Conservation (phyloP, 2,888 invertebrate genomes). For the Limnephilus auricula region DNA sequence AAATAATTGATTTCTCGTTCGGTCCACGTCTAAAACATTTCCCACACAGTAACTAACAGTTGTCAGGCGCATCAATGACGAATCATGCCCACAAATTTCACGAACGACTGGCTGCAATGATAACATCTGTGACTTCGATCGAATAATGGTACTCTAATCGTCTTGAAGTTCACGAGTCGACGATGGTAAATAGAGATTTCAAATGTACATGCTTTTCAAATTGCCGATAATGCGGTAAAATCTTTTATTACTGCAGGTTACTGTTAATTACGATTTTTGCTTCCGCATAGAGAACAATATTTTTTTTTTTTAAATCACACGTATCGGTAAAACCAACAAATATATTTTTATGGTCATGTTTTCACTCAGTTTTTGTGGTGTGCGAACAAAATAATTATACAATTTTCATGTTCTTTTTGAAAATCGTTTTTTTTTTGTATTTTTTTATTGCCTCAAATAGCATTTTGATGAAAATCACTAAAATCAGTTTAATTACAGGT, state of each 20-base stretch:
- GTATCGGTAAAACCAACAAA: too few relatives aligned
- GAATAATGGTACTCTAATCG: neutral
- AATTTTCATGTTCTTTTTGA: too few relatives aligned
- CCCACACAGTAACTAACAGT: constrained; percentile 11
- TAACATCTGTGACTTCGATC: constrained; percentile 14
- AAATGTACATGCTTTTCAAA: neutral
- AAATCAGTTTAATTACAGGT: too few relatives aligned
- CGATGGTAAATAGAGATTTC: neutral
- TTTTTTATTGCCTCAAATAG: too few relatives aligned
- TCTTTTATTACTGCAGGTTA: neutral
- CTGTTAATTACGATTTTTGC: neutral
- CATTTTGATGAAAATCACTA: too few relatives aligned
- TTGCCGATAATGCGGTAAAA: neutral
- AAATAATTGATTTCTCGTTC: neutral
- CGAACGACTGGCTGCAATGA: neutral
- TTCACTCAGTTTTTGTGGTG: too few relatives aligned
- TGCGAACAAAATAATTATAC: too few relatives aligned
- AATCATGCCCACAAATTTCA: constrained; percentile 34
- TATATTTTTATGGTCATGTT: too few relatives aligned
- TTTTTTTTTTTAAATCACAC: neutral
- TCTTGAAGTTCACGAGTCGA: neutral
- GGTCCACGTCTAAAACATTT: neutral
- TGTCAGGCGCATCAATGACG: constrained; percentile 36
- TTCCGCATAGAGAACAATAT: neutral
- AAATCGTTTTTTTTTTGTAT: too few relatives aligned